Conservation (phyloP, 2,797 vertebrate genomes). For the Halcyon chelicuti region DNA sequence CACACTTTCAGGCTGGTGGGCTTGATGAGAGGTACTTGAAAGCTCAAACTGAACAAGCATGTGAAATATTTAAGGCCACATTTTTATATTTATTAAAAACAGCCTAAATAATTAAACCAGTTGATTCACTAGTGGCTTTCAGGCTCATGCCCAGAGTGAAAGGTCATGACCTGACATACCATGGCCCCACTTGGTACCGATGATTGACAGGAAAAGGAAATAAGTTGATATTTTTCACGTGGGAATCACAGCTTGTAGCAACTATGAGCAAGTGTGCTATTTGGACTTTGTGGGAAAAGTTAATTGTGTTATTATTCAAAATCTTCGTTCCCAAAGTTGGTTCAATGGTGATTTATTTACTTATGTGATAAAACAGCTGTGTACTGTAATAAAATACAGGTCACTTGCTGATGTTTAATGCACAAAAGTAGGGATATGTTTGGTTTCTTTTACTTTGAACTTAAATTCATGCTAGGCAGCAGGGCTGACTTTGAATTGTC, state of each 20-base stretch:
- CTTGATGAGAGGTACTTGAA: conserved; percentile 45
- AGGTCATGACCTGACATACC: conserved; percentile 91
- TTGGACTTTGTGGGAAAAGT: conserved; percentile 91
- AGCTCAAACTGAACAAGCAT: conserved; percentile 75
- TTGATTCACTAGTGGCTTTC: conserved; percentile 85
- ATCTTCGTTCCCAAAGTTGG: conserved; percentile 87
- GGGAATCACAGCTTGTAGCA: conserved; percentile 95
- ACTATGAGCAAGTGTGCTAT: conserved; percentile 84
- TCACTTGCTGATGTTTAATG: conserved; percentile 54
- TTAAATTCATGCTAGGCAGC: conserved; percentile 7
- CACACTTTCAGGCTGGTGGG: conserved; percentile 19
- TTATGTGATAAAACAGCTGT: conserved; percentile 89
- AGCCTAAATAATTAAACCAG: conserved; percentile 86
- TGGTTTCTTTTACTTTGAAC: conserved; percentile 54
- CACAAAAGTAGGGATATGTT: conserved; percentile 28
- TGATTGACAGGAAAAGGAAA: conserved; percentile 95
- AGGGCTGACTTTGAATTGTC: conserved; percentile 44
- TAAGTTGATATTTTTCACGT: conserved; percentile 92
- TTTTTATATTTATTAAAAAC: conserved; percentile 88
- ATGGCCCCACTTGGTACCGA: conserved; percentile 80
- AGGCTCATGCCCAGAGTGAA: conserved; percentile 86
- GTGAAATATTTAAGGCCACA: conserved; percentile 82
- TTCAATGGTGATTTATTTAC: conserved; percentile 83
- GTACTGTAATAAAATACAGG: conserved; percentile 77
- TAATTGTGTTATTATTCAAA: conserved; percentile 88